Evolutionary conservation across 2,797 vertebrate species (phyloP).

Genomic region (Trichosurus vulpecula): DNA sequence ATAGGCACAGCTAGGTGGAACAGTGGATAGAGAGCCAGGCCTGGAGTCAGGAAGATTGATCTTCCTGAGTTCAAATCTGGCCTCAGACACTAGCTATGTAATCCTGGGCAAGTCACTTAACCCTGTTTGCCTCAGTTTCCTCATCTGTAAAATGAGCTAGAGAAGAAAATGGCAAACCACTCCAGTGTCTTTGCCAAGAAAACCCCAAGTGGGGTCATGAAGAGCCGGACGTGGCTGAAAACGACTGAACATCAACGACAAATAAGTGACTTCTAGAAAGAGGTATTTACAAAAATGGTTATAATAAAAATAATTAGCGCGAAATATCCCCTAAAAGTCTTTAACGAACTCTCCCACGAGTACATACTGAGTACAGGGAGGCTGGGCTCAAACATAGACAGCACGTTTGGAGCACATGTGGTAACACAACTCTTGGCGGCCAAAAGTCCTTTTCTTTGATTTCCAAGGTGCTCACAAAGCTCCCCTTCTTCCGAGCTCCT

Average conservation of each 20-base stretch:
- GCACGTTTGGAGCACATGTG: background rate
- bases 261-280: background rate
- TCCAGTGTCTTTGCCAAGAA: background rate
- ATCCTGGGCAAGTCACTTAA: background rate
- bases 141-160: background rate
- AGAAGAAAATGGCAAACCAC: background rate
- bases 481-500: background rate
- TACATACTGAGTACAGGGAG: background rate
- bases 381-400: background rate
- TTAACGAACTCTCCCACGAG: background rate
- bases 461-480: background rate
- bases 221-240: background rate
- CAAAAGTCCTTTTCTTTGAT: background rate
- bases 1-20: accelerated
- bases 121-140: background rate
- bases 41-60: background rate
- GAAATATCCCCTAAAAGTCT: too few relatives aligned
- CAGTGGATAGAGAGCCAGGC: background rate
- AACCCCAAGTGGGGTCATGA: background rate
- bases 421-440: background rate
- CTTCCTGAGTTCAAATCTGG: background rate
- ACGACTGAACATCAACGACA: background rate
- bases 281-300: background rate
- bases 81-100: background rate
- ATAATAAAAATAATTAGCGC: too few relatives aligned